These are phyloP conservation scores for Probaryconus sp. DNA, from an alignment of 1,140 invertebrate genomes.

Conservation along the genomic window DNA sequence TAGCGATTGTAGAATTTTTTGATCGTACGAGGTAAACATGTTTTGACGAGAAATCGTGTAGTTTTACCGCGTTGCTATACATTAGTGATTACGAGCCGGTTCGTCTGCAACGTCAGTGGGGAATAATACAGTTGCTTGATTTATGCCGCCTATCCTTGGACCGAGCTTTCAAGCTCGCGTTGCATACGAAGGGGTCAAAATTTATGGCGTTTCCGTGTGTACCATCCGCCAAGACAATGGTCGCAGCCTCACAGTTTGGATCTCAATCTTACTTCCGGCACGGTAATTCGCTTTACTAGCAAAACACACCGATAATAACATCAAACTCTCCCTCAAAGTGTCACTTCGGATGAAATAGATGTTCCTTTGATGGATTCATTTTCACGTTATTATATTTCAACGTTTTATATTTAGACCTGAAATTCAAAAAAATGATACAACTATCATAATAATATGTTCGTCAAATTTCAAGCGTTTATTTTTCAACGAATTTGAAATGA, in stretches of 20 bases:
- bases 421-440: too few relatives aligned
- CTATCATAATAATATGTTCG: too few relatives aligned
- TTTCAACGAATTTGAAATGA: too few relatives aligned
- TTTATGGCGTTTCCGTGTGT: constrained; percentile 65
- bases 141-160: constrained; percentile 51
- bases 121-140: constrained; percentile 58
- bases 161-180: constrained; percentile 51
- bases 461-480: too few relatives aligned
- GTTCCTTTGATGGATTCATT: constrained; percentile 22
- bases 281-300: constrained; percentile 29
- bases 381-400: not conserved
- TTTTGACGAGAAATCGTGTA: constrained; percentile 43
- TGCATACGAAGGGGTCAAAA: constrained; percentile 59
- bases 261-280: constrained; percentile 61
- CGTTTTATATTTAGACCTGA: too few relatives aligned
- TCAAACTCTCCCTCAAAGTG: constrained; percentile 30
- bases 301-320: constrained; percentile 47
- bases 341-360: constrained; percentile 29
- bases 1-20: constrained; percentile 14
- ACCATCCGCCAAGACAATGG: constrained; percentile 65
- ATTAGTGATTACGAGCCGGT: constrained; percentile 45
- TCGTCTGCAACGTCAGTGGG: constrained; percentile 34
- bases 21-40: constrained; percentile 36
- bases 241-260: constrained; percentile 49
- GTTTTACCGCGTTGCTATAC: constrained; percentile 44